Evolutionary conservation across 2,113 vertebrate genomes (phyloP).

Genomic region (Oncorhynchus kisutch): DNA sequence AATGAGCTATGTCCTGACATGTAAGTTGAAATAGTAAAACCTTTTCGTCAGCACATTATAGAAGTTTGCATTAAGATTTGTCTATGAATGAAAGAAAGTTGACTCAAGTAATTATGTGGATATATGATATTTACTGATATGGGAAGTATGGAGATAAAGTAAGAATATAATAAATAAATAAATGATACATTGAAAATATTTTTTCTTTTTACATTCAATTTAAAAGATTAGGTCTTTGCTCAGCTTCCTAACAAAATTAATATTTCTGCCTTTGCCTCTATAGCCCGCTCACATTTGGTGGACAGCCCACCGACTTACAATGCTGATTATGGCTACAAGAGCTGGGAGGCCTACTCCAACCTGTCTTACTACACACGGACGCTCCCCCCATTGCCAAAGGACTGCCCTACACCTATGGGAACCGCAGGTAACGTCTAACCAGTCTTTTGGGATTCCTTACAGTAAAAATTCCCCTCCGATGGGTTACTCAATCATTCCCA

Average conservation of each 20-base stretch:
- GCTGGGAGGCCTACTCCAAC: slow-evolving; percentile 86
- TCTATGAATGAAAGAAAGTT: too few relatives aligned
- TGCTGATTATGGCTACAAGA: slow-evolving; percentile 79
- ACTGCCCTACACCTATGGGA: slow-evolving; percentile 87
- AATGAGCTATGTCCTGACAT: slow-evolving; percentile 84
- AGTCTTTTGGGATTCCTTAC: too few relatives aligned
- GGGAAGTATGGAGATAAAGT: not conserved
- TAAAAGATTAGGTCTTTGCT: not conserved
- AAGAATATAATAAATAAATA: not conserved
- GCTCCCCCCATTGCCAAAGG: slow-evolving; percentile 79
- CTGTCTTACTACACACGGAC: slow-evolving; percentile 82
- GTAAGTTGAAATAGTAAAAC: slow-evolving; percentile 69
- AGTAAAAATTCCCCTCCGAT: too few relatives aligned
- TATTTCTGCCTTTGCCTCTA: slow-evolving; percentile 23
- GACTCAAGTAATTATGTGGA: too few relatives aligned
- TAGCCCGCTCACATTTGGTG: slow-evolving; percentile 83
- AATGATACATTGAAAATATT: not conserved
- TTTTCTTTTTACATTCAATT: not conserved
- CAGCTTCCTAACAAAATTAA: not conserved
- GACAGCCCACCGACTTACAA: slow-evolving; percentile 87
- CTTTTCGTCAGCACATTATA: not conserved
- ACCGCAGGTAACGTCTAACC: slow-evolving; percentile 75
- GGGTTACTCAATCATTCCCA: too few relatives aligned
- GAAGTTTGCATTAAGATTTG: not conserved
- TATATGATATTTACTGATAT: too few relatives aligned